Percentiles rank a stretch among this genome's conserved stretches.
Conservation (phyloP, 2,888 invertebrate species). For the Bibio marci region DNA sequence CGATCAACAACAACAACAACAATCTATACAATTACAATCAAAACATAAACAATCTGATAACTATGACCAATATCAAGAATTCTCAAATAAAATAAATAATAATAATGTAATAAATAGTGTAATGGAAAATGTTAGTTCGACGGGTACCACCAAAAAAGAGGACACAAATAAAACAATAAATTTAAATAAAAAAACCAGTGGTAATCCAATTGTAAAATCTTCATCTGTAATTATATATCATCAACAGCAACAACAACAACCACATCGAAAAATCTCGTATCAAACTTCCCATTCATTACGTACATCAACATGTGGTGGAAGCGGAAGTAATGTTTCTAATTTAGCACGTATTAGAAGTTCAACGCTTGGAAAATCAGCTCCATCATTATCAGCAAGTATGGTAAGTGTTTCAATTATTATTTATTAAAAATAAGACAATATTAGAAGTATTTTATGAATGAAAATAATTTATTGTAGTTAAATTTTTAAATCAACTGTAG, state of each 20-base stretch:
- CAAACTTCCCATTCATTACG: constrained; percentile 22
- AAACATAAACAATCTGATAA: too few relatives aligned
- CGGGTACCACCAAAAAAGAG: too few relatives aligned
- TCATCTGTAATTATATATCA: too few relatives aligned
- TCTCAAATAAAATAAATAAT: constrained; percentile 3
- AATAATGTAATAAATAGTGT: too few relatives aligned
- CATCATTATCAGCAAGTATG: constrained; percentile 52
- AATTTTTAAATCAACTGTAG: too few relatives aligned
- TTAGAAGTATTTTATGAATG: neutral
- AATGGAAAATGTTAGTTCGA: too few relatives aligned
- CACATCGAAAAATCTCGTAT: constrained; percentile 26
- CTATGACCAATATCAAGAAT: neutral
- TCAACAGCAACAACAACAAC: neutral
- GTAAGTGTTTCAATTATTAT: neutral
- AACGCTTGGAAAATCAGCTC: constrained; percentile 84
- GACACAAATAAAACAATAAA: too few relatives aligned
- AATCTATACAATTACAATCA: too few relatives aligned
- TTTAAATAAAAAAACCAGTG: too few relatives aligned
- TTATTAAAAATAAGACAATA: too few relatives aligned
- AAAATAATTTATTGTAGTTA: too few relatives aligned
- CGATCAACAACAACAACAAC: constrained; percentile 19
- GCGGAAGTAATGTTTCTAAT: constrained; percentile 32
- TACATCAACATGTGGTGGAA: constrained; percentile 21
- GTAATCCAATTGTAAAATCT: too few relatives aligned
- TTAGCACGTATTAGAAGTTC: constrained; percentile 77